These are phyloP conservation scores for Drosophila aldrichi DNA, from an alignment of 2,888 invertebrate genomes.

Conservation along the genomic window DNA sequence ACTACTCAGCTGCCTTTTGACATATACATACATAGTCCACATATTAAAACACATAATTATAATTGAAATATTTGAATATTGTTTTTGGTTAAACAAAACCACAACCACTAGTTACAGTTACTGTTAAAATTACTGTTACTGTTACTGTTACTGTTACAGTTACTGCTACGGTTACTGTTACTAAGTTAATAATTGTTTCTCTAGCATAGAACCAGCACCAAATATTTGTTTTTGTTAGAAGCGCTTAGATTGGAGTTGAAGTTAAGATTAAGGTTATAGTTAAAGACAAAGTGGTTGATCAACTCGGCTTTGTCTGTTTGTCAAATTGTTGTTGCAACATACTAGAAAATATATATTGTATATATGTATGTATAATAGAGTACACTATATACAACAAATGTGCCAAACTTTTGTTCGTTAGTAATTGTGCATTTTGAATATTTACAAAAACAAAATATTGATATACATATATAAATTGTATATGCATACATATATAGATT, in stretches of 20 bases:
- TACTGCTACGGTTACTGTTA: constrained; percentile 21
- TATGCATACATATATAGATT: background rate
- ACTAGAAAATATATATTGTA: constrained; percentile 26
- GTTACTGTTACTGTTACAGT: constrained; percentile 34
- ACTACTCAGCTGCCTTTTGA: constrained; percentile 23
- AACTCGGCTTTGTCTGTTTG: constrained; percentile 12
- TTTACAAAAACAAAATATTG: constrained; percentile 37
- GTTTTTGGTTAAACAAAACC: constrained; percentile 50
- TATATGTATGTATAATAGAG: constrained; percentile 18
- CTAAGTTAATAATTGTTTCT: constrained; percentile 33
- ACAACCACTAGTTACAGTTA: constrained; percentile 62
- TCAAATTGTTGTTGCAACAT: constrained; percentile 17
- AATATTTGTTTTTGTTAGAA: constrained; percentile 61
- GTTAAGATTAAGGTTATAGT: constrained; percentile 26
- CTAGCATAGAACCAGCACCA: constrained; percentile 71
- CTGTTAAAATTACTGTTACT: constrained; percentile 40
- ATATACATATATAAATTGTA: constrained; percentile 2
- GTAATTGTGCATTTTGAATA: constrained; percentile 48
- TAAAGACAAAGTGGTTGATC: constrained; percentile 17
- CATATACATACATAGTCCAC: constrained; percentile 44
- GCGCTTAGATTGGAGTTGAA: constrained; percentile 62
- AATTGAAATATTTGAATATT: constrained; percentile 43
- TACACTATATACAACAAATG: constrained; percentile 19
- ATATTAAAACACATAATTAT: constrained; percentile 38
- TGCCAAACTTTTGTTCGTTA: constrained; percentile 29